These are phyloP conservation scores for Pseudomyrmex concolor DNA, from an alignment of 1,140 invertebrate species.

Conservation along the genomic window DNA sequence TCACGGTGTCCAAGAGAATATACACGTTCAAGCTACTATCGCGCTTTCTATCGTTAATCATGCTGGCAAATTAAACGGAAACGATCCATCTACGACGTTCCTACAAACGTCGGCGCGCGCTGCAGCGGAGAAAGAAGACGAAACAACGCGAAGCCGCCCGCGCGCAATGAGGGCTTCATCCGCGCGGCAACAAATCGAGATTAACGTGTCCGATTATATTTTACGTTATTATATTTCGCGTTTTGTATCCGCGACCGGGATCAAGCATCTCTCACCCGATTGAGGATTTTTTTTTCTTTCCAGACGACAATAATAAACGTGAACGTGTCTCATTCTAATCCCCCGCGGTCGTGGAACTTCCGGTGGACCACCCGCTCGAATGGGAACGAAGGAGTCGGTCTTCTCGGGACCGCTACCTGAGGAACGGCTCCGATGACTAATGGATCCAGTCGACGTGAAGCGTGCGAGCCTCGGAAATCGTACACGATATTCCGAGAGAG, in stretches of 20 bases:
- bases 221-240: conserved; percentile 18
- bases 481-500: conserved; percentile 21
- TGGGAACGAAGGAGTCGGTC: conserved; percentile 51
- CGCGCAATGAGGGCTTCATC: conserved; percentile 50
- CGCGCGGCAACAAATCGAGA: conserved; percentile 46
- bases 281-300: conserved; percentile 19
- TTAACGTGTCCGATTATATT: neutral
- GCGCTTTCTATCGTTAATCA: conserved; percentile 73
- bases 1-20: conserved; percentile 64
- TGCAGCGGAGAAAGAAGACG: conserved; percentile 6
- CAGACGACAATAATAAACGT: neutral
- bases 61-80: conserved; percentile 70
- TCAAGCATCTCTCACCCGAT: neutral
- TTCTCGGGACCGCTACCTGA: conserved; percentile 40
- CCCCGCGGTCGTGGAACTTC: conserved; percentile 19
- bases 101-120: conserved; percentile 28
- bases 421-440: conserved; percentile 67
- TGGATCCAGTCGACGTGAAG: conserved; percentile 52
- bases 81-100: conserved; percentile 69
- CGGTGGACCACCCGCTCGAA: conserved; percentile 65
- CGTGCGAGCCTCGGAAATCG: neutral
- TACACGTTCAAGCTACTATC: conserved; percentile 69
- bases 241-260: conserved; percentile 10
- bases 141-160: conserved; percentile 45
- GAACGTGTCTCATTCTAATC: conserved; percentile 42